phyloP scores from a whole-genome alignment of 2,797 vertebrate genomes.

The Rhodeus uyekii region DNA sequence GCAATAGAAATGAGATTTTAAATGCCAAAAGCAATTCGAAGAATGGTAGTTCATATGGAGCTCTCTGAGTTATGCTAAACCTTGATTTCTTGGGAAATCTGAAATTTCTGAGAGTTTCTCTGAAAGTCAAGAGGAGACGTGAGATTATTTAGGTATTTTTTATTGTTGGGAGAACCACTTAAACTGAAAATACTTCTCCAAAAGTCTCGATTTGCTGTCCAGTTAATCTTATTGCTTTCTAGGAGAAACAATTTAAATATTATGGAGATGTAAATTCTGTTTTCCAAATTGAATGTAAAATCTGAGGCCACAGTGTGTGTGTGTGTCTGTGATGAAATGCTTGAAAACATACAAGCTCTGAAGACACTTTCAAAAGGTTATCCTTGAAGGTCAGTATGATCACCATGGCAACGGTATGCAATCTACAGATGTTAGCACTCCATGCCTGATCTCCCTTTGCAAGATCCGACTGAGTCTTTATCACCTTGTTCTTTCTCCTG shows the following conservation, averaged over 20 bases:
- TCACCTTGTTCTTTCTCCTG: neutral
- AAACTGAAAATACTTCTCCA: neutral
- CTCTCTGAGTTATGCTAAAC: neutral
- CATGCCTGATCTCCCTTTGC: constrained; percentile 12
- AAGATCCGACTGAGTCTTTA: neutral
- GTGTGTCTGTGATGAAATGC: neutral
- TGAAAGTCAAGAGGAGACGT: neutral
- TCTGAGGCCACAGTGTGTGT: neutral
- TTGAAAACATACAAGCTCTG: neutral
- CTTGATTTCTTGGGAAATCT: neutral
- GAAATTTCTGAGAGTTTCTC: neutral
- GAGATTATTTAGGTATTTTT: neutral
- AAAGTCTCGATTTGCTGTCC: neutral
- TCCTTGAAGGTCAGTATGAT: constrained; percentile 33
- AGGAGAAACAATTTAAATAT: neutral
- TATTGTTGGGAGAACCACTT: neutral
- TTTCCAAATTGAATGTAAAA: neutral
- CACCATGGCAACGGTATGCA: constrained; percentile 39
- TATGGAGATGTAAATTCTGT: neutral
- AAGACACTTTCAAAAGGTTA: constrained; percentile 18
- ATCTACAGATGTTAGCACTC: neutral
- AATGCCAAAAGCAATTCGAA: neutral
- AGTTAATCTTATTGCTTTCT: neutral
- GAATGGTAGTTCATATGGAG: too few relatives aligned
- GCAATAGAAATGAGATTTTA: too few relatives aligned